These are phyloP conservation scores for Premnoplex brunnescens DNA, from an alignment of 2,797 vertebrate genomes.

Conservation along the genomic window DNA sequence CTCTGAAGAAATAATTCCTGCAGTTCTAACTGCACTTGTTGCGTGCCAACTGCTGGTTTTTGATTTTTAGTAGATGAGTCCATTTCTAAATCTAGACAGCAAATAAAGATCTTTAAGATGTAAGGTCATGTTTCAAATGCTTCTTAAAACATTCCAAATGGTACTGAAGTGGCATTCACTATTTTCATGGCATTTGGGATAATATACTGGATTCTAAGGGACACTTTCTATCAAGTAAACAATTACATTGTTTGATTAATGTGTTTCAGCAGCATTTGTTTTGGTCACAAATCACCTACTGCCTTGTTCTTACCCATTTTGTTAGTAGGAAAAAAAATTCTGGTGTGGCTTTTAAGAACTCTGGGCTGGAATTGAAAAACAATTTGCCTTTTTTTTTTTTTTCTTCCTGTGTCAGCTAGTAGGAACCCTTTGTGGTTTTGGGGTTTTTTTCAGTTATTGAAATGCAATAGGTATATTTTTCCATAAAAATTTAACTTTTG, in stretches of 20 bases:
- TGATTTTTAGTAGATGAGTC: neutral
- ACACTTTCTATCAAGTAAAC: neutral
- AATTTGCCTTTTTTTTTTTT: neutral
- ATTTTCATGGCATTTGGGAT: neutral
- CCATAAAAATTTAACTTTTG: neutral
- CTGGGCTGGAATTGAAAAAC: neutral
- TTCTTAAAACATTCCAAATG: neutral
- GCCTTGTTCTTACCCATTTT: neutral
- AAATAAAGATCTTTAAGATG: neutral
- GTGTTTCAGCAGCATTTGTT: accelerated
- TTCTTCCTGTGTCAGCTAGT: neutral
- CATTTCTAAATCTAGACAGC: neutral
- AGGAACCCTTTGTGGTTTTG: neutral
- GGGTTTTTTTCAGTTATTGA: neutral
- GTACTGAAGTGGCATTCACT: neutral
- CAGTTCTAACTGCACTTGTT: neutral
- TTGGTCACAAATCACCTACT: neutral
- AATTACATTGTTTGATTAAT: neutral
- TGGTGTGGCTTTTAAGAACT: neutral
- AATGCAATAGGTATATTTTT: neutral
- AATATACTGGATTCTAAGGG: neutral
- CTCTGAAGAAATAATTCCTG: neutral
- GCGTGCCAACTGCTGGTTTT: neutral
- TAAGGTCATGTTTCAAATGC: neutral
- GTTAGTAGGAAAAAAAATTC: neutral